Evolutionary conservation across 2,797 vertebrate genomes (phyloP).

Genomic region (Micrastur ruficollis): DNA sequence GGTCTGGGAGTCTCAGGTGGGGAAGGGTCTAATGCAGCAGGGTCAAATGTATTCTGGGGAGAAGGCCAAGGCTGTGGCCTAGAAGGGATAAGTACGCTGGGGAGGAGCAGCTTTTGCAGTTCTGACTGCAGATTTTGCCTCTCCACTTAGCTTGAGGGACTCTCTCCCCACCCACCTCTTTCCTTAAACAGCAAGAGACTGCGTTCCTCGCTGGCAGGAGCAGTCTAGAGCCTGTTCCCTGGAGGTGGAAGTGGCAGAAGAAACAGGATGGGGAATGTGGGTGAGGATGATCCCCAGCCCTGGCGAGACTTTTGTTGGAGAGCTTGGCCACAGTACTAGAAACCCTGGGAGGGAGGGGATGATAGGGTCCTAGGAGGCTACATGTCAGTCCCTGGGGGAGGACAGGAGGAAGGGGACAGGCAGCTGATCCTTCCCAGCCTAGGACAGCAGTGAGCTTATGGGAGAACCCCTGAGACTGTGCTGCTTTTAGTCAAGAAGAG

Average conservation of each 20-base stretch:
- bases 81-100: not conserved
- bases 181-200: slow-evolving; percentile 34
- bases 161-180: slow-evolving; percentile 24
- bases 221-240: slow-evolving; percentile 32
- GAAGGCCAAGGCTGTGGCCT: not conserved
- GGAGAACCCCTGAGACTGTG: not conserved
- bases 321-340: not conserved
- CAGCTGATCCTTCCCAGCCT: not conserved
- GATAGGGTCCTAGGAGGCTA: not conserved
- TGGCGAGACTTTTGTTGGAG: not conserved
- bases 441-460: not conserved
- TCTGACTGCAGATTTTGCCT: not conserved
- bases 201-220: not conserved
- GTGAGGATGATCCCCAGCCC: not conserved
- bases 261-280: not conserved
- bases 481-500: not conserved
- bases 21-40: not conserved
- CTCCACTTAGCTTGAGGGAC: not conserved
- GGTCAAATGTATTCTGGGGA: not conserved
- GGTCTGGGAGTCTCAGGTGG: not conserved
- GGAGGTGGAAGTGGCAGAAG: slow-evolving; percentile 42
- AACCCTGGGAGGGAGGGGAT: not conserved
- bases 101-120: not conserved
- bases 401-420: not conserved
- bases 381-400: not conserved